Evolutionary conservation across 2,888 invertebrate genomes (phyloP), one percentile per base, ranked within the genome.

Genomic region (Dioctria linearis): DNA sequence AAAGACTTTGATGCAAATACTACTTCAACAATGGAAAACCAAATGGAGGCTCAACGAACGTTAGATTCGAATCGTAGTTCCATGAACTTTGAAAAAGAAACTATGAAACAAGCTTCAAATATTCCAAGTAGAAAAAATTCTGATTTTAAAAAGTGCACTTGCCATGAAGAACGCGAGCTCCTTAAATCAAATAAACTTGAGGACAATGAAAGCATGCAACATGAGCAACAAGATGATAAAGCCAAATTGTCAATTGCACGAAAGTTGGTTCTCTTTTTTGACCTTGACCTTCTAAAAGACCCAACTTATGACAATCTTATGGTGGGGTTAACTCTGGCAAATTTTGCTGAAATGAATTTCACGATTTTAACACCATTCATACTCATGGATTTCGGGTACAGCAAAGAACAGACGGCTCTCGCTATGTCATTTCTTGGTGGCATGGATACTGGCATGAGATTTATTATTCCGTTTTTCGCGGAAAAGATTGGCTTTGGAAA

Each of bases 291-390:
- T 73, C 86, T 94, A 79, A 91, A 92, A 83, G 94, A 94, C 87
- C 91, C 91, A 11, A 91, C 93, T 3, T 94, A 93, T 84, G 91
- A 94, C 3, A 94, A 93, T 84, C 89, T 94, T 11, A 93, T 94
- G 90, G 86, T 94, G 78, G 94, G 94, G 0, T 90, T 94, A 69
- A 94, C 93, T 0, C 88, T 94, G 57, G 94, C 94, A 0, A 93
- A 92, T 85, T 94, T 94, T 84, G 92, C 92, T 4, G 94, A 94
- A 86, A 84, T 94, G 5, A 94, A 94, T 86, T 94, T 94, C 86
- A 93, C 94, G 2, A 91, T 94, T 71, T 85, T 94, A 71, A 94
- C 94, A 0, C 94, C 94, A 1, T 94, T 94, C 83, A 93, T 94
- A 83, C 88, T 94, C n/a, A 90, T 90, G 25, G 94, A 94, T 84